phyloP scores from a whole-genome alignment of 2,888 invertebrate species.

The Idaea straminata region DNA sequence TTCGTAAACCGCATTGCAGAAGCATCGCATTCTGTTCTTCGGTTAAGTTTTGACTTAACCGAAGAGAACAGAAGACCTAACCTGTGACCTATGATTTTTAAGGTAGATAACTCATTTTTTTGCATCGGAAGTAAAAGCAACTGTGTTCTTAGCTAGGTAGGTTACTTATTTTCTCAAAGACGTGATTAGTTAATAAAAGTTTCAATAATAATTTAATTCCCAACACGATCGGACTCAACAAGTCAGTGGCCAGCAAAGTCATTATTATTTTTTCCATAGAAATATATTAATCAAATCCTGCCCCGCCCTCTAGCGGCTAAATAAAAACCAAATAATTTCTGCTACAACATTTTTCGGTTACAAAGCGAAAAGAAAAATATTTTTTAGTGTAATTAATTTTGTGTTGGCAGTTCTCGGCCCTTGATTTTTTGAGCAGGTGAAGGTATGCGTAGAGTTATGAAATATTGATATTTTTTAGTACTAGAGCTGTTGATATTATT shows the following conservation, averaged over 20 bases:
- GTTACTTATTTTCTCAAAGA: too few species aligned
- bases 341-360: constrained; percentile 46
- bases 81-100: too few species aligned
- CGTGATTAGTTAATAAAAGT: neutral
- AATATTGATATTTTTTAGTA: neutral
- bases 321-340: constrained; percentile 79
- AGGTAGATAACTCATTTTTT: too few species aligned
- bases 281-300: constrained; percentile 72
- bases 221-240: neutral
- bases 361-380: neutral
- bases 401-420: neutral
- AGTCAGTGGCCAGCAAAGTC: constrained; percentile 49
- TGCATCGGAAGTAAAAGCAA: too few species aligned
- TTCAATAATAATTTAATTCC: neutral
- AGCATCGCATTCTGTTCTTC: too few species aligned
- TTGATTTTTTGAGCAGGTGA: neutral
- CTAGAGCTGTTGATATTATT: too few species aligned
- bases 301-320: constrained; percentile 75
- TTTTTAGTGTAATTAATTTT: neutral
- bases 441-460: neutral
- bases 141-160: too few species aligned
- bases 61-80: too few species aligned
- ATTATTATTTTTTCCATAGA: constrained; percentile 73
- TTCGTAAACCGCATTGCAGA: too few species aligned
- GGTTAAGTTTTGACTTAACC: too few species aligned